These are phyloP conservation scores for Rhaphigaster nebulosa DNA, from an alignment of 2,888 invertebrate genomes.

Conservation along the genomic window DNA sequence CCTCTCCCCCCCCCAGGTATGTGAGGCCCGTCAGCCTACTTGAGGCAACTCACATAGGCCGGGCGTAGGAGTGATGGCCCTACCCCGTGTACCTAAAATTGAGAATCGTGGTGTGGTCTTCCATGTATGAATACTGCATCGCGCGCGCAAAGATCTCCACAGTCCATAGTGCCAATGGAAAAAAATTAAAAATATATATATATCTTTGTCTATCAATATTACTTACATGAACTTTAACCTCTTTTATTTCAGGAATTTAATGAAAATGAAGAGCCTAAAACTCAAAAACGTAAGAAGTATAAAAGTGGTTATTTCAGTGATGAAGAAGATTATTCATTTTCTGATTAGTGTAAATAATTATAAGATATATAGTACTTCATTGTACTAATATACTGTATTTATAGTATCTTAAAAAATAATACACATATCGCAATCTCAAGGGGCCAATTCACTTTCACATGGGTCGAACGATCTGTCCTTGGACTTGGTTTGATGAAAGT, in stretches of 20 bases:
- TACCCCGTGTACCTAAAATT: no score
- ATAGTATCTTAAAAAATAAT: background rate
- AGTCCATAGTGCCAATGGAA: no score
- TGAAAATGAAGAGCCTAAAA: background rate
- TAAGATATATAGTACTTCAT: background rate
- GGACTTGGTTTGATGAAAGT: no score
- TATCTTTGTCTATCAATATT: background rate
- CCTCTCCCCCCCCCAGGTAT: no score
- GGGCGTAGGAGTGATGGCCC: no score
- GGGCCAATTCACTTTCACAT: no score
- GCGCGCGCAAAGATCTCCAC: no score
- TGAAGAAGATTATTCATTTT: constrained; percentile 53
- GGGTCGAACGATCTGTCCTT: no score
- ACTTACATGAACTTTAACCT: background rate
- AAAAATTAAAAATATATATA: background rate
- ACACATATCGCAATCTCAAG: background rate
- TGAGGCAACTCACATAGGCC: no score
- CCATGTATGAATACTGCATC: no score
- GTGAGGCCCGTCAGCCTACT: no score
- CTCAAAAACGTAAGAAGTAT: constrained; percentile 28
- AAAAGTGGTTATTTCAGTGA: constrained; percentile 55
- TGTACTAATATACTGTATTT: background rate
- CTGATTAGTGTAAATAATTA: background rate
- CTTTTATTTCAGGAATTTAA: background rate
- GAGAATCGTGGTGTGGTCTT: no score